Base-by-base conservation (phyloP, 92 coral and sea anemone genomes). In the Phenganax subtilis region DNA sequence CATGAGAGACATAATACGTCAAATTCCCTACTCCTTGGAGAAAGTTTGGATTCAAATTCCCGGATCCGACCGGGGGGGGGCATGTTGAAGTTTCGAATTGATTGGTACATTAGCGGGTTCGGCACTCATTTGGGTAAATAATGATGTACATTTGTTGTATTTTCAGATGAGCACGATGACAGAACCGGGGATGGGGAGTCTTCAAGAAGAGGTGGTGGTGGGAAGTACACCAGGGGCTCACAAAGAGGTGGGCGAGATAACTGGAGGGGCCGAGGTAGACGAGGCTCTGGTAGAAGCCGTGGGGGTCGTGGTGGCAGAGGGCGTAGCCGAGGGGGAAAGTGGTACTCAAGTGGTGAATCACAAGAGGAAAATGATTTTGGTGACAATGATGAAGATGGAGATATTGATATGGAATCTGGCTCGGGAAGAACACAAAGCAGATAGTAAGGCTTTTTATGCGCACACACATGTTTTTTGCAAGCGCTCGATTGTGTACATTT, bases 241-340 rank as follows among this genome's bases (percentile, higher is more conserved):
- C 60, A 75, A 37, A 78, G 88, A 27, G 88, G 85, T 9, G 76
- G 82, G 14, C 59, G 77, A 68, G 75, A 75, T 71, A 76, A 80
- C 69, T 83, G 89, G 55, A 84, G 91, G 69, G 84, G 86, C 56
- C 75, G 89, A 37, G 66, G 87, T 37, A 80, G 85, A 72, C 84
- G 89, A 10, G 87, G 93, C 52, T 85, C 89, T 20, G 77, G 81
- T 59, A 75, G 91, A 84, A 75, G 87, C 75, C 82, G 89, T 10
- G 77, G 89, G 17, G 60, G 88, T 7, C 44, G 87, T 15, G 85
- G 93, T 47, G 72, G 58, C 58, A 55, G 77, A 9, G 63, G 86
- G 71, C 53, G 90, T 27, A 90, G 90, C 9, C 86, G 88, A 6
- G 77, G 87, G 28, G 73, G 86, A 7, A 80, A 53, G 37, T 78